phyloP scores from a whole-genome alignment of 2,797 vertebrate species.

The Myoxocephalus aenaeus region DNA sequence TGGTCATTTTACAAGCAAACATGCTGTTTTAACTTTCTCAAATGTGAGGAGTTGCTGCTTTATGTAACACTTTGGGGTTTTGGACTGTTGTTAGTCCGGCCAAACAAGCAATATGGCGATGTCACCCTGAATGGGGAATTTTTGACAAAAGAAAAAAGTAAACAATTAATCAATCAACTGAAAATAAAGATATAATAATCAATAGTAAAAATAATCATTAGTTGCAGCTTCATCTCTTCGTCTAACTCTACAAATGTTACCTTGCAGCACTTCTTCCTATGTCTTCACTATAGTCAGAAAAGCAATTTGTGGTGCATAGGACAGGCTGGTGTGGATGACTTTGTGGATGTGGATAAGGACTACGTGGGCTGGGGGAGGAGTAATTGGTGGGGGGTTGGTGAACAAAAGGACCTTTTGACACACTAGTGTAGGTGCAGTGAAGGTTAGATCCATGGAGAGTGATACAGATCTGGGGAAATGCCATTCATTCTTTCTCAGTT shows the following conservation, averaged over 20 bases:
- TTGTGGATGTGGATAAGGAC: slow-evolving; percentile 56
- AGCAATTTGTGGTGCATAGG: slow-evolving; percentile 28
- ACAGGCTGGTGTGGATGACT: slow-evolving; percentile 55
- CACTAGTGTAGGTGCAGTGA: slow-evolving; percentile 59
- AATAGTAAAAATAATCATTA: neutral
- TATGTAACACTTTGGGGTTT: neutral
- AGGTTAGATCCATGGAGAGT: slow-evolving; percentile 64
- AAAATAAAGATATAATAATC: neutral
- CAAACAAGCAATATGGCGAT: neutral
- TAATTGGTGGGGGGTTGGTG: slow-evolving; percentile 49
- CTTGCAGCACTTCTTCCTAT: slow-evolving; percentile 14
- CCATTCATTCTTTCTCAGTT: slow-evolving; percentile 50
- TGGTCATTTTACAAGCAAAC: neutral
- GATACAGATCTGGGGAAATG: slow-evolving; percentile 59
- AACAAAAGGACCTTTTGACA: slow-evolving; percentile 75
- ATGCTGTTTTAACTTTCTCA: neutral
- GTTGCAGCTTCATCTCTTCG: neutral
- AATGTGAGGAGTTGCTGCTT: neutral
- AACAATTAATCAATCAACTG: neutral
- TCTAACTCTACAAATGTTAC: slow-evolving; percentile 11
- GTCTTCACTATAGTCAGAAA: slow-evolving; percentile 52
- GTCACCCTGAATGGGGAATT: neutral
- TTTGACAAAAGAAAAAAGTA: neutral
- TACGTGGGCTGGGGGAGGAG: slow-evolving; percentile 45
- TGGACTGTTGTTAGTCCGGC: neutral